These are phyloP conservation scores for Calameuta filiformis DNA, from an alignment of 2,888 invertebrate genomes.

Conservation along the genomic window DNA sequence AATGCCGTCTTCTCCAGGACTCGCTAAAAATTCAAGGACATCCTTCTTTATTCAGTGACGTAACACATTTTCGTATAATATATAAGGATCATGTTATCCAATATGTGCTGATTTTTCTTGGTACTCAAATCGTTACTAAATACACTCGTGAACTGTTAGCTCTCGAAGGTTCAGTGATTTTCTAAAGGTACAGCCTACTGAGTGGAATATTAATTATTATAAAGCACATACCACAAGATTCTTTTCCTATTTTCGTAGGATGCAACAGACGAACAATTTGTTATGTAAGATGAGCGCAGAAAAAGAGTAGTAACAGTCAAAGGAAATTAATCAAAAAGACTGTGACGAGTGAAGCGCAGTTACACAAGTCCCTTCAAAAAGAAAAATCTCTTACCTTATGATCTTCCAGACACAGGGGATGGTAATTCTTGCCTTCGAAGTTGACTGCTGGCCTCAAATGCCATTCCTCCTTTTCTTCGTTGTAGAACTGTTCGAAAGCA, in stretches of 20 bases:
- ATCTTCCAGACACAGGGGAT: conserved; percentile 91
- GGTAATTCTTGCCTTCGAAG: conserved; percentile 82
- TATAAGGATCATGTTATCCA: not conserved
- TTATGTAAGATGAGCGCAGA: conserved; percentile 1
- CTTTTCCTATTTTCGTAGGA: conserved; percentile 56
- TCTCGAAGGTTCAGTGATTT: not conserved
- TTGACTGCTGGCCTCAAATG: conserved; percentile 86
- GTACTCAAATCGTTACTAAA: not conserved
- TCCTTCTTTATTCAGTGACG: not conserved
- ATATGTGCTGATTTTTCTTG: not conserved
- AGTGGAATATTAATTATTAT: conserved; percentile 15
- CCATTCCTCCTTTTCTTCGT: conserved; percentile 98
- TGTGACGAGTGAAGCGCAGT: not conserved
- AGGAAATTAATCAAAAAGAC: not conserved
- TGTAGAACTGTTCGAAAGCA: conserved; percentile 93
- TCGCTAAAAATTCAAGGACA: conserved; percentile 39
- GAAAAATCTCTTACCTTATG: conserved; percentile 72
- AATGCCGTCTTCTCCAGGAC: conserved; percentile 55
- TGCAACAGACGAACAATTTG: conserved; percentile 40
- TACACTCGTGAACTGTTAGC: not conserved
- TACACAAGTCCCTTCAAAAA: not conserved
- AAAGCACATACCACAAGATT: conserved; percentile 53
- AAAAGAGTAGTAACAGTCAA: not conserved
- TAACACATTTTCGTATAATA: not conserved
- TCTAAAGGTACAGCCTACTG: conserved; percentile 2